Conservation (phyloP, 1,140 invertebrate species). For the Paralvinella palmiformis region DNA sequence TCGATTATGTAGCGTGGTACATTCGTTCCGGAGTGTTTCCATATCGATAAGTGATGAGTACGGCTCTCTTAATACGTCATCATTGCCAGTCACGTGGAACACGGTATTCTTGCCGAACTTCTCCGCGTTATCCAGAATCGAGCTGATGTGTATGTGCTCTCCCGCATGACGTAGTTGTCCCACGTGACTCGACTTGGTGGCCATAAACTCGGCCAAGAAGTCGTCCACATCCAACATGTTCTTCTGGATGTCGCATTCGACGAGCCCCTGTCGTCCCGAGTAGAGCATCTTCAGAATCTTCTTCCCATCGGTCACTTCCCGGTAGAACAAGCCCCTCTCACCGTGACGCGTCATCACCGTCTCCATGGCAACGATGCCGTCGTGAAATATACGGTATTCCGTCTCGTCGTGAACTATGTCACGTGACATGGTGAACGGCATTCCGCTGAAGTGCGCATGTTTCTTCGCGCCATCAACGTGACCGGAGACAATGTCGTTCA, state of each 20-base stretch:
- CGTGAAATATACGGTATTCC: no score
- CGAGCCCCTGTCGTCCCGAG: background rate
- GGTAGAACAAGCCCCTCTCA: background rate
- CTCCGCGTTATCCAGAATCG: background rate
- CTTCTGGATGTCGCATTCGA: conserved; percentile 1
- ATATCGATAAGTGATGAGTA: no score
- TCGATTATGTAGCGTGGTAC: background rate
- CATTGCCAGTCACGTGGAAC: background rate
- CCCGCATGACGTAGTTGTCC: background rate
- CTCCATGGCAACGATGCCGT: no score
- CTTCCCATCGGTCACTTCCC: conserved; percentile 4
- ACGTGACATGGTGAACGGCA: no score
- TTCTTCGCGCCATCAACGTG: no score
- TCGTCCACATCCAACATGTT: background rate
- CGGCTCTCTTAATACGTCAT: background rate
- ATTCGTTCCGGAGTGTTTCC: background rate
- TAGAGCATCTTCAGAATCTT: background rate
- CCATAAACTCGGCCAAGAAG: background rate
- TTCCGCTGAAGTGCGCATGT: no score
- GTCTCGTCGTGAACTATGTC: no score
- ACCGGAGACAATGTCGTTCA: no score
- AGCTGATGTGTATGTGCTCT: background rate
- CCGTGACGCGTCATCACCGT: no score
- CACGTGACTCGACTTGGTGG: background rate
- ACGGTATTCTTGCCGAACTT: background rate